phyloP scores from a whole-genome alignment of 2,888 invertebrate genomes.

The Strigamia maritima region DNA sequence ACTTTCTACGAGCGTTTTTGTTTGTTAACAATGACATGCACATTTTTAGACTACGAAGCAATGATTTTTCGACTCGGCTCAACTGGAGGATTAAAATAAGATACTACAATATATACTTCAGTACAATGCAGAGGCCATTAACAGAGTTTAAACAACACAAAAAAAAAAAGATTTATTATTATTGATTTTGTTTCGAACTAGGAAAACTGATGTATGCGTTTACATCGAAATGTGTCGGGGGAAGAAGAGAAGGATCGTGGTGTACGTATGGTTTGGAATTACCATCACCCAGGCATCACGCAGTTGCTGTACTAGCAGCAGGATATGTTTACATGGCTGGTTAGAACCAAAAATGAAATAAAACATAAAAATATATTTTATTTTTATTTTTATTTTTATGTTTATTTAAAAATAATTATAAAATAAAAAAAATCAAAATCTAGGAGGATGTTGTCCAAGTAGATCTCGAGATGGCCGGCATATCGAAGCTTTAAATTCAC shows the following conservation, averaged over 20 bases:
- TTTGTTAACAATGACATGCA: too few relatives aligned
- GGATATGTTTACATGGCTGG: not conserved
- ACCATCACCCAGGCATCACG: slow-evolving; percentile 18
- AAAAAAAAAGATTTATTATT: too few relatives aligned
- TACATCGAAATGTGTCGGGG: not conserved
- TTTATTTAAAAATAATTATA: too few relatives aligned
- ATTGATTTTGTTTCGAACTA: not conserved
- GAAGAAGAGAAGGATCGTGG: not conserved
- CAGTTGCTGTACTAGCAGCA: not conserved
- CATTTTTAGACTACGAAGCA: too few relatives aligned
- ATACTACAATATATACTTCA: too few relatives aligned
- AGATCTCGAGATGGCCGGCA: slow-evolving; percentile 27
- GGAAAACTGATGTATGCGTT: not conserved
- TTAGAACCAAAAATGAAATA: not conserved
- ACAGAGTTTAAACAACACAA: too few relatives aligned
- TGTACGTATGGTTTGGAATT: not conserved
- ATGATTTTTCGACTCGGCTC: too few relatives aligned
- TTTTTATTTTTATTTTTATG: not conserved
- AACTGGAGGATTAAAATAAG: too few relatives aligned
- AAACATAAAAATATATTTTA: not conserved
- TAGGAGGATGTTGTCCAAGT: slow-evolving; percentile 37
- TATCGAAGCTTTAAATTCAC: slow-evolving; percentile 27
- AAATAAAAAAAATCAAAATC: too few relatives aligned
- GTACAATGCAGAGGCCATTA: too few relatives aligned
- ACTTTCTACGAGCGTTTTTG: too few relatives aligned